Conservation (phyloP, 2,113 vertebrate genomes). For the Cynocephalus volans region DNA sequence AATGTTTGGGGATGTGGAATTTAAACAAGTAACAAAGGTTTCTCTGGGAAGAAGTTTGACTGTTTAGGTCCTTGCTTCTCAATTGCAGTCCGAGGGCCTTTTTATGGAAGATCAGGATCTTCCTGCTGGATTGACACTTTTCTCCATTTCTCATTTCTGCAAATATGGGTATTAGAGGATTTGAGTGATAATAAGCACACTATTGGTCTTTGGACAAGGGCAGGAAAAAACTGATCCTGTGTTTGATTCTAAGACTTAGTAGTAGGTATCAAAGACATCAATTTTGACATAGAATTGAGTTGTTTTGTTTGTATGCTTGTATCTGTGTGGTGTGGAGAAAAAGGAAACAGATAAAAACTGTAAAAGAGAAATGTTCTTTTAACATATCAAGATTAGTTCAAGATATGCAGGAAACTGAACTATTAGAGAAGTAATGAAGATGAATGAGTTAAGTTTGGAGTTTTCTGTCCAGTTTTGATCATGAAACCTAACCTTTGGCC, state of each 20-base stretch:
- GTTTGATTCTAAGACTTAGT: background rate
- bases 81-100: background rate
- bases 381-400: background rate
- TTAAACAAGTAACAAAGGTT: background rate
- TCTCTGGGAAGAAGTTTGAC: background rate
- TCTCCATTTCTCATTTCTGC: background rate
- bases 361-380: background rate
- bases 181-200: background rate
- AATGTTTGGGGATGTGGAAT: background rate
- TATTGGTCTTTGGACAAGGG: background rate
- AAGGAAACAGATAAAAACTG: background rate
- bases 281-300: background rate
- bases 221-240: background rate
- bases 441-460: background rate
- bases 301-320: background rate
- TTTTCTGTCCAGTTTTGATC: slow-evolving; percentile 1
- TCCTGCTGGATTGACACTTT: background rate
- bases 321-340: background rate
- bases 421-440: background rate
- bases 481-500: background rate
- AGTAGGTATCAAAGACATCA: background rate
- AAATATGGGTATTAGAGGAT: background rate
- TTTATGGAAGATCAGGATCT: background rate
- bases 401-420: slow-evolving; percentile 2
- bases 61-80: background rate